These are phyloP conservation scores for Rutpela maculata DNA, from an alignment of 2,888 invertebrate genomes.

Conservation along the genomic window DNA sequence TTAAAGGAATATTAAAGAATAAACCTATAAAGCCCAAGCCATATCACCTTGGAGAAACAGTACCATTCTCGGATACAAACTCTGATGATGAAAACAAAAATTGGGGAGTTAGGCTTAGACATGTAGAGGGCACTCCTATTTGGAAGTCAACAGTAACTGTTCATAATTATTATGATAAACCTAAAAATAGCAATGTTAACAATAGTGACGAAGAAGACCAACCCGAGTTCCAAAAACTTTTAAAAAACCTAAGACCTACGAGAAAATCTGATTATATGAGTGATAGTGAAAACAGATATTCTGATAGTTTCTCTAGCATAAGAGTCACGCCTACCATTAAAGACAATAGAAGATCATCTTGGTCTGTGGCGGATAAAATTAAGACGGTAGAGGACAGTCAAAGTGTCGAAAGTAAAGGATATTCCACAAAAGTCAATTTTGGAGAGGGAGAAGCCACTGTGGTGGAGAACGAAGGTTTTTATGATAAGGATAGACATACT, in stretches of 20 bases:
- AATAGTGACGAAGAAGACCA: conserved; percentile 50
- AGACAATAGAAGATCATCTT: conserved; percentile 64
- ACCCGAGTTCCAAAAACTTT: conserved; percentile 70
- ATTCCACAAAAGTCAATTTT: conserved; percentile 79
- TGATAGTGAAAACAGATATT: conserved; percentile 56
- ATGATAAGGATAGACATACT: conserved; percentile 60
- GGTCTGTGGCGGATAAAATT: conserved; percentile 76
- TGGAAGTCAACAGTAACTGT: conserved; percentile 74
- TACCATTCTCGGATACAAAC: conserved; percentile 65
- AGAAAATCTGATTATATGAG: conserved; percentile 63
- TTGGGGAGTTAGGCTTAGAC: conserved; percentile 76
- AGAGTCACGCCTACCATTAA: conserved; percentile 51
- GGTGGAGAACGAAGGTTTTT: conserved; percentile 67
- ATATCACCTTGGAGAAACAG: conserved; percentile 80
- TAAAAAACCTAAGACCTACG: conserved; percentile 68
- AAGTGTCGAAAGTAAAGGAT: conserved; percentile 72
- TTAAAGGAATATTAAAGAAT: conserved; percentile 84
- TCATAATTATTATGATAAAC: conserved; percentile 66
- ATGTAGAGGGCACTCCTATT: conserved; percentile 69
- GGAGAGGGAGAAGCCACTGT: conserved; percentile 73
- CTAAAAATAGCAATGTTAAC: background rate
- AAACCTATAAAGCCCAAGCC: conserved; percentile 85
- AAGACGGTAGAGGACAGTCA: conserved; percentile 73
- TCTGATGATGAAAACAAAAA: conserved; percentile 65
- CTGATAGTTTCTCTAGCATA: conserved; percentile 59